Percentiles rank a stretch among this genome's conserved stretches.
These are phyloP conservation scores for Steinernema khuongi DNA, from an alignment of 1,140 invertebrate genomes.

Conservation along the genomic window DNA sequence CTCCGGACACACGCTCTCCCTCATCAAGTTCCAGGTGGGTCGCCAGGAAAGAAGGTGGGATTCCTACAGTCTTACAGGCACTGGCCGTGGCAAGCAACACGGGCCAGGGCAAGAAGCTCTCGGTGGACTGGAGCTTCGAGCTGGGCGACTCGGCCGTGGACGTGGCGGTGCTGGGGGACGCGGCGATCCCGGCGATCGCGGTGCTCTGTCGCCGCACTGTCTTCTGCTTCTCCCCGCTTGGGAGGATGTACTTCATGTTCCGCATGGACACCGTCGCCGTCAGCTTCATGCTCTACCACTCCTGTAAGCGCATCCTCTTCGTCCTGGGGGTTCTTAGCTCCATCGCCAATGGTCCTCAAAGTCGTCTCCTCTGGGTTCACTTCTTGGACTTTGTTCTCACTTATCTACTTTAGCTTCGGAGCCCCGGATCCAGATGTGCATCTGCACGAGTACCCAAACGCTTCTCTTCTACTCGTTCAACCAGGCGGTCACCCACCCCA, in stretches of 20 bases:
- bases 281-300: constrained; percentile 16
- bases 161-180: background rate
- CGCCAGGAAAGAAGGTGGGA: no score
- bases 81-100: background rate
- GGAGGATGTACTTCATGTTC: background rate
- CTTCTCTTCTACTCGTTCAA: constrained; percentile 2
- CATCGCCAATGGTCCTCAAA: no score
- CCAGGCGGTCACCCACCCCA: background rate
- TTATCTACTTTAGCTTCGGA: background rate
- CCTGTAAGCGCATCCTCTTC: background rate
- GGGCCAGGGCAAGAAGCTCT: background rate
- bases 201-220: background rate
- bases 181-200: background rate
- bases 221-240: constrained; percentile 1
- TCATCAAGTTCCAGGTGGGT: constrained; percentile 8
- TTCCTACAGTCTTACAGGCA: no score
- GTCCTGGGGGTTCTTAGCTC: background rate
- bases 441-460: background rate
- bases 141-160: background rate
- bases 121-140: background rate
- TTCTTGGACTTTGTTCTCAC: no score
- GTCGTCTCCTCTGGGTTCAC: no score
- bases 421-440: background rate
- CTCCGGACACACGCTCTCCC: constrained; percentile 6
- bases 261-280: background rate